Evolutionary conservation across 1,140 invertebrate genomes (phyloP), one percentile per base, ranked within the genome.

Genomic region (Ruditapes philippinarum): DNA sequence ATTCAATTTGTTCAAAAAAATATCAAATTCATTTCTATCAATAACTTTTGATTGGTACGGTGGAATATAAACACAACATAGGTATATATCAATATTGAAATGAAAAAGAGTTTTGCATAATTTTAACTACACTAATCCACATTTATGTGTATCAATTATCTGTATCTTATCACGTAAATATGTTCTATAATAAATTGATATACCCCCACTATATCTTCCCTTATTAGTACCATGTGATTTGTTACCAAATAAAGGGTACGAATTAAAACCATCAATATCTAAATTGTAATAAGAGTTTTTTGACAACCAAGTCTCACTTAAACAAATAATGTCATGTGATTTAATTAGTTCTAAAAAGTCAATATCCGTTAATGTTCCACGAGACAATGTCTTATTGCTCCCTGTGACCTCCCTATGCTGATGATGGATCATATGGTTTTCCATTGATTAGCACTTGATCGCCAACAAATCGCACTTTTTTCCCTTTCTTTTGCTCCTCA

Each of bases 341-440:
- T 57, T 19, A 79, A 79, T 54, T 31, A 51, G 17, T 28, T 79
- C 49, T 33, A 51, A 54, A 54, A 79, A 79, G 49, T 79, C 76
- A 79, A 38, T 25, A 79, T 79, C 76, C 76, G 33, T 79, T 79
- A 9, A 79, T 79, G 22, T 79, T 79, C 76, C 76, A 79, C 28
- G 76, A 54, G 4, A 54, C n/a, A 51, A 79, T 79, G 49, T 54
- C 31, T 36, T 42, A 36, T 4, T 79, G 7, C 51, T 79, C 51
- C 38, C 28, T 45, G 31, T 49, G 70, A 74, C 70, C 7, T 38
- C 33, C 70, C 70, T 74, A 74, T 28, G 38, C 38, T n/a, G 14
- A 42, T 2, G 33, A 25, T 49, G 33, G 38, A 9, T 49, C 28
- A 19, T 40, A 36, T 28, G 70, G 38, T 49, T 74, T 36, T n/a